Base-by-base conservation (phyloP, 1,140 invertebrate genomes). In the Medauroidea extradentata region DNA sequence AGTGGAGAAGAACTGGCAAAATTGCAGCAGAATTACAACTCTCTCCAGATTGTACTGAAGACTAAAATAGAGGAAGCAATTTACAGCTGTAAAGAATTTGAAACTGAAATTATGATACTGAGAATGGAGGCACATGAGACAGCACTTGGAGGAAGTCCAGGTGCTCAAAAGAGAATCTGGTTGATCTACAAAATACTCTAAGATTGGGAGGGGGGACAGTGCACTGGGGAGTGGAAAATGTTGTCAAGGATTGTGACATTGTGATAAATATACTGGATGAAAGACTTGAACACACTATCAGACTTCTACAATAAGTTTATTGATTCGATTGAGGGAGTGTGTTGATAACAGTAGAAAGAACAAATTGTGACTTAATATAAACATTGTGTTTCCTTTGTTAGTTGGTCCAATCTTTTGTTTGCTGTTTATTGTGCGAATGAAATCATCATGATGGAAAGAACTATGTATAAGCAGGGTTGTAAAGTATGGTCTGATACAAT, bases 71-170 rank as follows among this genome's bases (percentile, higher is more conserved):
- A 48, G 16, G 49, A 68, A 63, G 55, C 63, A 1, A 60, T 65
- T 23, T 62, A 67, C 38, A 42, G 65, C 1, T 57, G 64, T 21
- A 56, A 53, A 18, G 67, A 70, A 39, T 71, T 74, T 52, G 73
- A 79, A 54, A 64, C 63, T 19, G 79, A 76, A 72, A 76, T 77
- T 62, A 71, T 75, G 57, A 67, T 75, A 48, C 62, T 75, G 27
- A 69, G 70, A 41, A 77, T 76, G 46, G 77, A 82, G 66, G 78
- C 78, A 23, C 77, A 81, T 60, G 69, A 75, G 4, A 66, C 14
- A 53, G n/a, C 66, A 71, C 14, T 57, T 67, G 18, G 34, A 44
- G 0, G 62, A 57, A 23, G 41, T 78, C 24, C 57, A 69, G 3
- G 64, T 71, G n/a, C 73, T 67, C 19, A 72, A 67, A 46, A 59